These are phyloP conservation scores for Papilio polytes DNA, from an alignment of 1,140 invertebrate genomes.

Conservation along the genomic window DNA sequence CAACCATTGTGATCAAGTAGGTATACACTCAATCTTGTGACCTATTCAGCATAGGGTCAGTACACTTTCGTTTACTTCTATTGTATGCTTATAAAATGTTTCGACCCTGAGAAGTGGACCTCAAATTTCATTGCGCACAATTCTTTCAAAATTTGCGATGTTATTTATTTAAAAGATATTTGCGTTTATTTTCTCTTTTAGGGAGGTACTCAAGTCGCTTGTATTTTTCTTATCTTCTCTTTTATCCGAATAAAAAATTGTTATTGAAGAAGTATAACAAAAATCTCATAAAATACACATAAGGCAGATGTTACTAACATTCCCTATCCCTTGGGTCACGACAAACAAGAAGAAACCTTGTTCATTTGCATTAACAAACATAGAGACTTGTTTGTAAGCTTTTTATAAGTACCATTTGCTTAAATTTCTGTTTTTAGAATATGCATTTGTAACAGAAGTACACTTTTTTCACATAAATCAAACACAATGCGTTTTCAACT, in stretches of 20 bases:
- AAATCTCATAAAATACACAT: neutral
- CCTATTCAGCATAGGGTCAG: neutral
- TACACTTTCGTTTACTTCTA: neutral
- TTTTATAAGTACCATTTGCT: neutral
- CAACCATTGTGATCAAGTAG: neutral
- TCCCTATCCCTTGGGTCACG: neutral
- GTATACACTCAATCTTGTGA: neutral
- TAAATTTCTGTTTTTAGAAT: neutral
- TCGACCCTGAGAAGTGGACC: no score
- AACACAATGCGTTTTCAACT: neutral
- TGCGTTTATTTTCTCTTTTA: no score
- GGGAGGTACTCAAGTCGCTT: no score
- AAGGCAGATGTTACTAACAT: neutral
- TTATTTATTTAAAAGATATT: no score
- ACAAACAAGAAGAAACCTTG: slow-evolving; percentile 10
- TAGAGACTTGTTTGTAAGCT: neutral
- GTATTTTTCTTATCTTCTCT: no score
- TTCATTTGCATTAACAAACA: neutral
- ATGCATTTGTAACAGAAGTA: no score
- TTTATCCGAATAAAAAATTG: no score
- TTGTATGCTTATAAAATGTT: neutral
- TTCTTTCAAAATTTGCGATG: no score
- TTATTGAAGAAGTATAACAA: neutral
- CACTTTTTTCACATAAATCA: neutral
- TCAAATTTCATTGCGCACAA: no score